Conservation (phyloP, 2,797 vertebrate species). For the Agapornis canus region DNA sequence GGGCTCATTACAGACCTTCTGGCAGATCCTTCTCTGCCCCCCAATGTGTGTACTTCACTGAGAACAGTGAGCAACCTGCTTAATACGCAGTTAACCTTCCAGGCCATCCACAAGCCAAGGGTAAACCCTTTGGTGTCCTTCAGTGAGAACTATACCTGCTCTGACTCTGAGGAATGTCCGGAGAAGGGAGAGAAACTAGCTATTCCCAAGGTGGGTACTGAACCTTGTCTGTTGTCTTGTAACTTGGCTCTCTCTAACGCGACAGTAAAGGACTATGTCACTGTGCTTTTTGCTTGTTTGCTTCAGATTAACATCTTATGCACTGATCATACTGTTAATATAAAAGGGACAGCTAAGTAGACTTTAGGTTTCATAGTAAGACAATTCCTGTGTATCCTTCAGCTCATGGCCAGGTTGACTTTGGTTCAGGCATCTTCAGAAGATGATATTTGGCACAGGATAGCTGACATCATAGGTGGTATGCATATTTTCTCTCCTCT, state of each 20-base stretch:
- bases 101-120: conserved; percentile 89
- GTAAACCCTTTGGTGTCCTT: conserved; percentile 78
- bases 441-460: background rate
- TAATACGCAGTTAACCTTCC: conserved; percentile 92
- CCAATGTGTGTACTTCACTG: conserved; percentile 92
- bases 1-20: conserved; percentile 95
- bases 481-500: background rate
- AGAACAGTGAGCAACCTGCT: conserved; percentile 96
- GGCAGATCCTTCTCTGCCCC: conserved; percentile 91
- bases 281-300: background rate
- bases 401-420: background rate
- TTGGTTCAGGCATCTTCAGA: background rate
- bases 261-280: background rate
- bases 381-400: background rate
- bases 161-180: conserved; percentile 88
- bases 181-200: conserved; percentile 89
- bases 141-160: conserved; percentile 86
- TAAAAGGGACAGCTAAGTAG: background rate
- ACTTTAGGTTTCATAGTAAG: background rate
- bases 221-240: background rate
- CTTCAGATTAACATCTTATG: background rate
- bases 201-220: conserved; percentile 86
- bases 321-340: background rate
- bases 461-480: background rate
- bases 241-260: background rate